phyloP scores from a whole-genome alignment of 2,888 invertebrate species.

The Drosophila anomalata region DNA sequence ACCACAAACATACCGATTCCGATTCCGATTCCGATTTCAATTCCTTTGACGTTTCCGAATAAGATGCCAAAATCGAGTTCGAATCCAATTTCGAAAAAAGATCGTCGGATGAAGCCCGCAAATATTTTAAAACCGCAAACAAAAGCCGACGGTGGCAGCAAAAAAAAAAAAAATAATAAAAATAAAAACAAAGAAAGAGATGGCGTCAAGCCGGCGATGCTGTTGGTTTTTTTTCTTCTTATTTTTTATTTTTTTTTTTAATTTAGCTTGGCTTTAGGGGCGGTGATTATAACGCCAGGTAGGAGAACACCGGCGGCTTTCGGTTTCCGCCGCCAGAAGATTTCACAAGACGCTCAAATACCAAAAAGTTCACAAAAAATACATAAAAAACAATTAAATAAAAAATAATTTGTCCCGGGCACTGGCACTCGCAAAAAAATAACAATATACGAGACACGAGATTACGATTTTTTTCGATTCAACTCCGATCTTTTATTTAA shows the following conservation, averaged over 20 bases:
- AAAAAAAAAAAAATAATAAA: conserved; percentile 16
- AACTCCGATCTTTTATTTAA: conserved; percentile 2
- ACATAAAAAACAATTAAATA: conserved; percentile 1
- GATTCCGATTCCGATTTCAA: conserved; percentile 15
- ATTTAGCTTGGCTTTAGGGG: conserved; percentile 15
- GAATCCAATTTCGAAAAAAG: conserved; percentile 20
- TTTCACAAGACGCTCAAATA: conserved; percentile 29
- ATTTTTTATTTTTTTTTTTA: conserved; percentile 1
- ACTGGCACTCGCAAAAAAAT: conserved; percentile 1
- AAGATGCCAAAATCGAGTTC: conserved; percentile 13
- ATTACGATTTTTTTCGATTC: conserved; percentile 3
- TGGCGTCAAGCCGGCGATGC: conserved; percentile 13
- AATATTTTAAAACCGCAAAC: conserved; percentile 72
- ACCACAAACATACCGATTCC: conserved; percentile 24
- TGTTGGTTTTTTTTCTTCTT: not conserved
- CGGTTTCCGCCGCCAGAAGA: conserved; percentile 10
- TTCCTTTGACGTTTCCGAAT: conserved; percentile 6
- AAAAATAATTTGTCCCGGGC: conserved; percentile 6
- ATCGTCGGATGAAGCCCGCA: conserved; percentile 54
- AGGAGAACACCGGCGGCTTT: conserved; percentile 34
- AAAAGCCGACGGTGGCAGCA: conserved; percentile 39
- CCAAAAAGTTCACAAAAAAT: conserved; percentile 12
- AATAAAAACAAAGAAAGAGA: conserved; percentile 18
- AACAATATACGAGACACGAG: not conserved
- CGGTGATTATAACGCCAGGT: conserved; percentile 33